A percentile compares a stretch with the other conserved stretches of the same genome.
These are phyloP conservation scores for Styela clava DNA, from an alignment of 23 tunicate genomes.

Conservation along the genomic window DNA sequence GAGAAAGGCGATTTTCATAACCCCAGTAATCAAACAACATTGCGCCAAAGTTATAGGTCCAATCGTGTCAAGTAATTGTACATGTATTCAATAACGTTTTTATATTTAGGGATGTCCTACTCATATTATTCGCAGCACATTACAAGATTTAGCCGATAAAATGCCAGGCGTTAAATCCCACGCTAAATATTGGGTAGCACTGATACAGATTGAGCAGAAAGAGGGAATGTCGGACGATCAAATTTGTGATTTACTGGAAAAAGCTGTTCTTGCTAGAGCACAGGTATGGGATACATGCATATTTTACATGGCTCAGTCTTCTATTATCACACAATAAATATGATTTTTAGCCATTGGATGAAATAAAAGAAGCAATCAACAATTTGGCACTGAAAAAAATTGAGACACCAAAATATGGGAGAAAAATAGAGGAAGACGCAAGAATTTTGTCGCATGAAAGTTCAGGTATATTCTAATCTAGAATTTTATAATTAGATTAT, in stretches of 20 bases:
- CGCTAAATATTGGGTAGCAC: constrained; percentile 42
- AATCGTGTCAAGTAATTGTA: no score
- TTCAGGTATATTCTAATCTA: no score
- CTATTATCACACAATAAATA: no score
- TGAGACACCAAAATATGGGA: not conserved
- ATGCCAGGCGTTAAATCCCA: constrained; percentile 32
- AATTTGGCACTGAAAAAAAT: not conserved
- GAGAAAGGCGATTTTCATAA: no score
- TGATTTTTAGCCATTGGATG: not conserved
- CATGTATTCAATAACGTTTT: no score
- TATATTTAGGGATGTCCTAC: constrained; percentile 8
- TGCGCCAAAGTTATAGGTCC: no score
- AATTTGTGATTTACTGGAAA: constrained; percentile 28
- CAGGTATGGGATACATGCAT: no score
- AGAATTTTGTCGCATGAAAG: no score
- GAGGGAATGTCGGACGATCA: constrained; percentile 11
- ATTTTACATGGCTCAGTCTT: no score
- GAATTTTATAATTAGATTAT: no score
- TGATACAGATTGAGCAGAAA: constrained; percentile 25
- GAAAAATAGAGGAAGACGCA: not conserved
- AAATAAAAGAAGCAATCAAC: constrained; percentile 12
- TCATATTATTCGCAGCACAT: not conserved
- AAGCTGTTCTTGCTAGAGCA: constrained; percentile 38
- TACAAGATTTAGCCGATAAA: constrained; percentile 20
- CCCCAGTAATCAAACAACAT: no score